Conservation (phyloP, 2,113 vertebrate genomes). For the Propithecus coquereli region DNA sequence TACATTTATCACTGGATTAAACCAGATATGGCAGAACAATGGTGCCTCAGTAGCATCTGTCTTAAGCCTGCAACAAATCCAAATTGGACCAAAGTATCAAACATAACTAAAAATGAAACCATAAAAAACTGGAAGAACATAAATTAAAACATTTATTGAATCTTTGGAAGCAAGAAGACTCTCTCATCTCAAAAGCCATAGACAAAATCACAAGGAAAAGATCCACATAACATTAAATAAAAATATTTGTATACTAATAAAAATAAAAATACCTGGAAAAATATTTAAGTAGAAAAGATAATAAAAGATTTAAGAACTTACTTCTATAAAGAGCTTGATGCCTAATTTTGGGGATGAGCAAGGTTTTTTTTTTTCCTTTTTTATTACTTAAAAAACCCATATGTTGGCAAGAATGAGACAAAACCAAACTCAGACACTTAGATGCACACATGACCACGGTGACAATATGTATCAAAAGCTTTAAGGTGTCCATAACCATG, state of each 20-base stretch:
- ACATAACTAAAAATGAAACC: neutral
- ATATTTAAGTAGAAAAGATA: neutral
- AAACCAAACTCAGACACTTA: neutral
- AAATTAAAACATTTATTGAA: slow-evolving; percentile 5
- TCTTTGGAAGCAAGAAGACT: neutral
- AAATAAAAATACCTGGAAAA: neutral
- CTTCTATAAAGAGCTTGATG: neutral
- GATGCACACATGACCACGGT: accelerated
- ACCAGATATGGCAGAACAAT: neutral
- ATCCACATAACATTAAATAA: neutral
- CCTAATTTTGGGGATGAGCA: neutral
- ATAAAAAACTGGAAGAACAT: neutral
- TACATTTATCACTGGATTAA: neutral
- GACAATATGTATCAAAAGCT: neutral
- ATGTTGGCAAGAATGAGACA: neutral
- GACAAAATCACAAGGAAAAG: slow-evolving; percentile 24
- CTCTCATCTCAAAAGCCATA: neutral
- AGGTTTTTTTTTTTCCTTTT: neutral
- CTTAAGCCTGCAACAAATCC: neutral
- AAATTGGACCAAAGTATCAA: neutral
- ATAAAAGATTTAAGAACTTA: neutral
- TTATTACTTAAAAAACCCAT: neutral
- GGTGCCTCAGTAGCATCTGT: neutral
- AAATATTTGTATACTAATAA: neutral
- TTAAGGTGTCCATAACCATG: neutral